Evolutionary conservation across 37 sponge, comb jelly and placozoan species (phyloP).

Genomic region (Mnemiopsis leidyi): DNA sequence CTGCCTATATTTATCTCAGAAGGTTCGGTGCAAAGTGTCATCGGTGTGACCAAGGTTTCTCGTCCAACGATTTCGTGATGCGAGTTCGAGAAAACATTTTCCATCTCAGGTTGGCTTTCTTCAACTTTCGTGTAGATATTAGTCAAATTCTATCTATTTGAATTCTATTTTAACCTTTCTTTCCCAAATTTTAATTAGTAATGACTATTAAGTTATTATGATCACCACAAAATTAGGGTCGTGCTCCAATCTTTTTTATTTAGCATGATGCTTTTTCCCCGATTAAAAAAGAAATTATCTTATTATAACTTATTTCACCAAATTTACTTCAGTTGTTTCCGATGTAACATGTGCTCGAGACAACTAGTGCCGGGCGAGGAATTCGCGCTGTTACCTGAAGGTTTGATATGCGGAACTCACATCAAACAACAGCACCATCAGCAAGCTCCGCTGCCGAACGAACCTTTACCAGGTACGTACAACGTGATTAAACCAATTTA

Average conservation of each 20-base stretch:
- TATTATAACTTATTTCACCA: too few species aligned
- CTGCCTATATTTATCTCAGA: conserved; percentile 53
- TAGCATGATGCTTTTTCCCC: too few species aligned
- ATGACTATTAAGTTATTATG: too few species aligned
- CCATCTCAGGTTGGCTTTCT: conserved; percentile 55
- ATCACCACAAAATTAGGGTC: too few species aligned
- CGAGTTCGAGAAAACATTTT: conserved; percentile 69
- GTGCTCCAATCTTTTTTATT: too few species aligned
- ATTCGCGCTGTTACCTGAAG: conserved; percentile 39
- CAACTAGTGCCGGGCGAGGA: conserved; percentile 57
- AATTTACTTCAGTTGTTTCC: conserved; percentile 47
- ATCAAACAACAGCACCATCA: conserved; percentile 23
- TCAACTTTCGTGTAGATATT: too few species aligned
- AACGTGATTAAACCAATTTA: too few species aligned
- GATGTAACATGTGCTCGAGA: conserved; percentile 50
- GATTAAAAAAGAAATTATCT: too few species aligned
- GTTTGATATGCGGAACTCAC: conserved; percentile 33
- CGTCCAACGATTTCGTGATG: conserved; percentile 73
- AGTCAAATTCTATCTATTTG: too few species aligned
- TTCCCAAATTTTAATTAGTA: too few species aligned
- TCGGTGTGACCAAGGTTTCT: conserved; percentile 65
- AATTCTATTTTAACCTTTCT: too few species aligned
- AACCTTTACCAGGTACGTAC: background rate
- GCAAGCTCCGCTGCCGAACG: background rate
- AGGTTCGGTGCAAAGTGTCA: conserved; percentile 73